Percentiles rank a stretch among this genome's conserved stretches.
Conservation (phyloP, 2,113 vertebrate genomes). For the Gnathonemus longibarbis region DNA sequence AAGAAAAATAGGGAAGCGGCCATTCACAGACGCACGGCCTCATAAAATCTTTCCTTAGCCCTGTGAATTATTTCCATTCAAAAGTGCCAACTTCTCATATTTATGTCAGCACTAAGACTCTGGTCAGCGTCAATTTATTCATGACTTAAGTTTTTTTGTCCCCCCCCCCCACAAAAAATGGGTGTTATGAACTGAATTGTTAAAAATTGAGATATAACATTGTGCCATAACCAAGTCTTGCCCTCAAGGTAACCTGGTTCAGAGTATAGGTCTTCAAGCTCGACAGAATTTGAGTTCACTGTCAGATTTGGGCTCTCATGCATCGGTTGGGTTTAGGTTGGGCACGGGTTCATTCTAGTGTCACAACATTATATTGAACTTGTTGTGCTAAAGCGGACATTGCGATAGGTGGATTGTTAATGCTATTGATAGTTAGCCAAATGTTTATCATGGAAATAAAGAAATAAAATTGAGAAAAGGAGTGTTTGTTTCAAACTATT, state of each 20-base stretch:
- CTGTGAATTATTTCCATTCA: conserved; percentile 1
- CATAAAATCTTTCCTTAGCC: neutral
- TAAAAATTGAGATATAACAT: neutral
- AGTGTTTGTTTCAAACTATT: neutral
- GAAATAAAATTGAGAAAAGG: neutral
- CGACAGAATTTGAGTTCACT: neutral
- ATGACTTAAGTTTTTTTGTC: neutral
- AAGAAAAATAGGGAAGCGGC: neutral
- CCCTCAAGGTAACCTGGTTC: neutral
- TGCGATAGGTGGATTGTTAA: neutral
- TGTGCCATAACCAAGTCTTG: neutral
- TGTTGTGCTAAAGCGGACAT: neutral
- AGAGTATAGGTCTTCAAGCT: neutral
- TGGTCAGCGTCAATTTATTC: neutral
- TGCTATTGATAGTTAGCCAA: neutral
- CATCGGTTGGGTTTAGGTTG: neutral
- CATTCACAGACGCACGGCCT: neutral
- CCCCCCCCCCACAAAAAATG: neutral
- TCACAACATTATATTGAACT: neutral
- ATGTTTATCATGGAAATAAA: neutral
- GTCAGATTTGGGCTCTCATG: neutral
- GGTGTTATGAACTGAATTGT: neutral
- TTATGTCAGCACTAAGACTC: conserved; percentile 10
- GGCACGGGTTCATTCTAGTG: neutral
- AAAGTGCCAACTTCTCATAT: neutral